Evolutionary conservation across 2,113 vertebrate genomes (phyloP), one percentile per base, ranked within the genome.

Genomic region (Dicentrarchus labrax): DNA sequence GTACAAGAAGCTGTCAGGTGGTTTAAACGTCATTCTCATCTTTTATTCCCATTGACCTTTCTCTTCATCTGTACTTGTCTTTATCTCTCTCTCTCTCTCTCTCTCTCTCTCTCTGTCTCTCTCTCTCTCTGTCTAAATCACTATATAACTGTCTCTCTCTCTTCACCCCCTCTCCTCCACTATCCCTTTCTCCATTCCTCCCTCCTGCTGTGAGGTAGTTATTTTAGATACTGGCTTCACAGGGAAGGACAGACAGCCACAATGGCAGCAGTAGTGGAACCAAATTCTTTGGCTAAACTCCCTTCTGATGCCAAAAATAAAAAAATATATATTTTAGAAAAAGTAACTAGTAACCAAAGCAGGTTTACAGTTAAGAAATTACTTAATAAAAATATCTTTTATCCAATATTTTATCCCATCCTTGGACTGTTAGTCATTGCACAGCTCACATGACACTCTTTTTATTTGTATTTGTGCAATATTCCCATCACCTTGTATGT

Each of bases 401-500:
- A 30, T 30, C 30, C 30, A 6, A 53, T 16, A 51, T 53, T 51
- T 22, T 22, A 56, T 51, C 50, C 74, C 79, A 48, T 61, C 12
- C 8, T 45, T 16, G 67, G 62, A 48, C 47, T 43, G 30, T 86
- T 78, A 72, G 66, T 90, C 82, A 82, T 39, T 64, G 70, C 30
- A 13, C 67, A 65, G 79, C 83, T 90, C 72, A 82, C 67, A 73
- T 84, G 75, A 79, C 30, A 36, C 21, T 57, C 21, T 7, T 72
- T 84, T 61, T 11, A 76, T 65, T 84, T 72, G 17, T 59, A 50
- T 68, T 65, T 61, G 66, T 82, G 59, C 38, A 70, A 59, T 54
- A 81, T 41, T 83, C 54, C 48, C 61, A 41, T 50, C 57, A 77
- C 78, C 69, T 78, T 85, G 68, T 86, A 75, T 57, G 72, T 80